Percentiles rank a stretch among this genome's conserved stretches.
phyloP scores from a whole-genome alignment of 2,113 vertebrate species.

The Ochotona curzoniae region DNA sequence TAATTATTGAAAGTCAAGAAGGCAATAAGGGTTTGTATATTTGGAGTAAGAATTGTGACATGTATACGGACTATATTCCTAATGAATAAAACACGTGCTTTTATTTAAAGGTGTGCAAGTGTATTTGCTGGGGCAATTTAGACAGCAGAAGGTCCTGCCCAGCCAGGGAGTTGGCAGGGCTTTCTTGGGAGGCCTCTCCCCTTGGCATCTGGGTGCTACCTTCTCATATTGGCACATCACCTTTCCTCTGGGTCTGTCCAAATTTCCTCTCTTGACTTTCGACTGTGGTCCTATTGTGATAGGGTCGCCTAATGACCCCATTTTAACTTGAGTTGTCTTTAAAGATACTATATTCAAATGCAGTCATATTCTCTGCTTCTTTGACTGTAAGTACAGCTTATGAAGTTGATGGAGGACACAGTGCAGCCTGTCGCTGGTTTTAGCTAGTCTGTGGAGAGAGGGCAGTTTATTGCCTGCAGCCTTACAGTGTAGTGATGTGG shows the following conservation, averaged over 20 bases:
- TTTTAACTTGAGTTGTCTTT: not conserved
- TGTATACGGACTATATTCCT: not conserved
- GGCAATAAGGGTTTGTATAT: not conserved
- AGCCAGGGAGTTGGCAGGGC: fast-evolving
- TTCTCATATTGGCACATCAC: not conserved
- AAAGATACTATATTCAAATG: not conserved
- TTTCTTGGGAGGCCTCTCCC: not conserved
- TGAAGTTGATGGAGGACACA: not conserved
- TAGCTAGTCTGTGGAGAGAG: not conserved
- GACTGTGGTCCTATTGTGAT: not conserved
- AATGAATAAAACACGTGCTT: not conserved
- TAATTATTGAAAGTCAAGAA: not conserved
- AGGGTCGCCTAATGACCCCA: not conserved
- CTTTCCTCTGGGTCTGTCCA: not conserved
- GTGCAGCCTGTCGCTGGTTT: not conserved
- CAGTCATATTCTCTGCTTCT: not conserved
- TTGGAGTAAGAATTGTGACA: not conserved
- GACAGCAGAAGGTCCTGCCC: not conserved
- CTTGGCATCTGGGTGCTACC: not conserved
- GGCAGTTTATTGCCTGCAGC: not conserved
- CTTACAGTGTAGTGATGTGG: not conserved
- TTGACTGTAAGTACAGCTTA: not conserved
- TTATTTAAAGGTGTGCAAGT: not conserved
- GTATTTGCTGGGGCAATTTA: not conserved
- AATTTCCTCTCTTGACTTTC: not conserved